Base-by-base conservation (phyloP, 2,113 vertebrate genomes). In the Ailuropoda melanoleuca region DNA sequence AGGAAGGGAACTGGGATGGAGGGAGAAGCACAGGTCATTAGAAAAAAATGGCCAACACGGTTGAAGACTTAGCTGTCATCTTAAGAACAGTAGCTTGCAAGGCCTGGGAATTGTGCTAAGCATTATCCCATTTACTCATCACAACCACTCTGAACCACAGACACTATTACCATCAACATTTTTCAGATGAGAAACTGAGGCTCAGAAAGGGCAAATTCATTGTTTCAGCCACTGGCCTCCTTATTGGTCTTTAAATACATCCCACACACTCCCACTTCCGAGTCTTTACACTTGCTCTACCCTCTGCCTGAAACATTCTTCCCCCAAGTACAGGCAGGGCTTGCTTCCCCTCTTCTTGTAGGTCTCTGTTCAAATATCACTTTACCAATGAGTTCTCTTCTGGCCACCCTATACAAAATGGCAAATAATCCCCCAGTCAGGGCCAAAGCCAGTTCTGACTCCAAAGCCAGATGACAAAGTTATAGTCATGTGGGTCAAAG, bases 381-480 rank as follows among this genome's bases (percentile, higher is more conserved):
- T 34, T 78, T 80, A 87, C 53, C 72, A 82, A 55, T 34, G 64
- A 93, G 53, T n/a, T n/a, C 10, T 93, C 56, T 26, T 78, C 92
- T 87, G 53, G 93, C 43, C 26, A 83, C 26, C 46, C 8, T 18
- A 72, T 8, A 83, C 56, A 93, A 95, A 87, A 68, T 82, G 26
- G 66, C 88, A 87, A 86, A 68, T 56, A 68, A 50, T 39, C 43
- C 60, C 23, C 56, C 56, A 14, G 62, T 93, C 46, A 90, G 62
- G 19, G 24, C 34, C 55, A 93, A 96, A 84, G 58, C 83, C 80
- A 80, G 13, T 50, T 95, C 87, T 84, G 60, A 96, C 62, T 90
- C 46, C 75, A 91, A 83, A 96, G 39, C 37, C 89, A 96, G 92
- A 84, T 93, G 39, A 90, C n/a, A 87, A 90, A 90, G 55, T 72